Conservation (phyloP, 2,113 vertebrate genomes). For the Catharus bicknelli region DNA sequence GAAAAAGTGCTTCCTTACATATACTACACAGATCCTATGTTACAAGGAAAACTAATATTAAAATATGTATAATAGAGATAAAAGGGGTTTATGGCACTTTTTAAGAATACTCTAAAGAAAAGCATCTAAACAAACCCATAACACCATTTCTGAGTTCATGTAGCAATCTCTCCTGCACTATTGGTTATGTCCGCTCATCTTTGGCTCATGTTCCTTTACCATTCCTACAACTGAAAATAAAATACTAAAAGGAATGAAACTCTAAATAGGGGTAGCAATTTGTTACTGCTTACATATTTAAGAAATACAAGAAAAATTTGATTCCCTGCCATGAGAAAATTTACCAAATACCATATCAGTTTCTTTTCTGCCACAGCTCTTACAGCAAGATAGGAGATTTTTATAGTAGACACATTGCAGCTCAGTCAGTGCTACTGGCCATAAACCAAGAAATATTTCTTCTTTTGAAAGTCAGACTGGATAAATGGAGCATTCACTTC, state of each 20-base stretch:
- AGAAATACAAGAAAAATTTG: neutral
- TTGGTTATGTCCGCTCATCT: neutral
- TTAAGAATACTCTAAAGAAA: neutral
- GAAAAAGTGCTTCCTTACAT: neutral
- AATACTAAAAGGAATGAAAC: neutral
- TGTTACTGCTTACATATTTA: neutral
- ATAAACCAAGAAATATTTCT: neutral
- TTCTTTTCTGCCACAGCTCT: neutral
- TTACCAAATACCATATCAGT: neutral
- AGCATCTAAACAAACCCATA: neutral
- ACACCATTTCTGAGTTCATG: neutral
- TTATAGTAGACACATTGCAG: neutral
- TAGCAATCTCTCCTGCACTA: neutral
- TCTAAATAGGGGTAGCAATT: fast-evolving
- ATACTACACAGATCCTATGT: neutral
- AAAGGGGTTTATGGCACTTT: neutral
- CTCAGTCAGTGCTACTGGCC: neutral
- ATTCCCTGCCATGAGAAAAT: neutral
- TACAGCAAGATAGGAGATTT: neutral
- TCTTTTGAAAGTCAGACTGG: neutral
- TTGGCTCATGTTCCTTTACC: neutral
- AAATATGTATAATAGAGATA: neutral
- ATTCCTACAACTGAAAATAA: neutral
- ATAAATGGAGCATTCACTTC: neutral
- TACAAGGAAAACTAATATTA: neutral